These are phyloP conservation scores for Triplophysa bombifrons DNA, from an alignment of 2,797 vertebrate species.

Conservation along the genomic window DNA sequence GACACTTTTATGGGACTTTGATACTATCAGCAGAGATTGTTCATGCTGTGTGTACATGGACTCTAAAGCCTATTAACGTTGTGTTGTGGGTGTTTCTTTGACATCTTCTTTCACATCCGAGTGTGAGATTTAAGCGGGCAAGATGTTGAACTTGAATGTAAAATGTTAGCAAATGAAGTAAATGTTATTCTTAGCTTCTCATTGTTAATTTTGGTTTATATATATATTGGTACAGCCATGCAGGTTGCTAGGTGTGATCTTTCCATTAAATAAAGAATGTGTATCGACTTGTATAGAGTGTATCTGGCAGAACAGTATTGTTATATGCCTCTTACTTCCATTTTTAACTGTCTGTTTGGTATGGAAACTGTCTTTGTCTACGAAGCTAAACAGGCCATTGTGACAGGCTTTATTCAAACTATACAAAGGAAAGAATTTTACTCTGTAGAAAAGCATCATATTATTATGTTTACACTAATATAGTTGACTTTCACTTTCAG, in stretches of 20 bases:
- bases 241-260: neutral
- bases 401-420: neutral
- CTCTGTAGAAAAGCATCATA: no score
- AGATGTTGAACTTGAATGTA: neutral
- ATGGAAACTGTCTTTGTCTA: neutral
- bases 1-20: conserved; percentile 69
- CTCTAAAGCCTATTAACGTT: neutral
- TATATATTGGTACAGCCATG: neutral
- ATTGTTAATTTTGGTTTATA: neutral
- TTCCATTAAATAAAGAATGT: neutral
- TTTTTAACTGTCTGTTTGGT: neutral
- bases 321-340: neutral
- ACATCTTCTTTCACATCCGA: neutral
- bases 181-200: no score
- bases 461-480: no score
- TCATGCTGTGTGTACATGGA: neutral
- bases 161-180: no score
- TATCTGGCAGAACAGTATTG: neutral
- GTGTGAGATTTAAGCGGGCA: neutral
- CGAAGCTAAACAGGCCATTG: neutral
- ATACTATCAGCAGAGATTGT: conserved; percentile 54
- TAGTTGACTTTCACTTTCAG: no score
- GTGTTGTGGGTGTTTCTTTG: neutral
- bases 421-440: no score
- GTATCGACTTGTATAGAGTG: neutral